A percentile compares a stretch with the other conserved stretches of the same genome.
These are phyloP conservation scores for Uromys caudimaculatus DNA, from an alignment of 2,797 vertebrate species.

Conservation along the genomic window DNA sequence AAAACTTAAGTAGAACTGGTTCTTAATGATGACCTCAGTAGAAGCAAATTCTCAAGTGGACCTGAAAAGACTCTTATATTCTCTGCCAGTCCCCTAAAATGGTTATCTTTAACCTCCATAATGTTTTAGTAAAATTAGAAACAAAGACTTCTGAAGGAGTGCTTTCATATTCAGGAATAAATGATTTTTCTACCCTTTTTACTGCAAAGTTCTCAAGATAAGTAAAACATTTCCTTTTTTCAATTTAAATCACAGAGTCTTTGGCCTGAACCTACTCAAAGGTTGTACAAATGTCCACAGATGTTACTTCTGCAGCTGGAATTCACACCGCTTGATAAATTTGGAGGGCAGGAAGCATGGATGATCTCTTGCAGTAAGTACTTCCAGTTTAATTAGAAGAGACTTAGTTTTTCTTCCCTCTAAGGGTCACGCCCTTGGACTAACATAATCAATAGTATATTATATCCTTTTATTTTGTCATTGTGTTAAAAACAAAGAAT, in stretches of 20 bases:
- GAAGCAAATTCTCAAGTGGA: not conserved
- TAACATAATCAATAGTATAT: not conserved
- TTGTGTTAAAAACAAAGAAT: not conserved
- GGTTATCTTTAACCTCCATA: not conserved
- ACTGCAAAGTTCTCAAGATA: not conserved
- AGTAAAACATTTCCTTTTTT: not conserved
- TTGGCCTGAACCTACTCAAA: not conserved
- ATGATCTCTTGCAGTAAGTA: not conserved
- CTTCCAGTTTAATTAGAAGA: not conserved
- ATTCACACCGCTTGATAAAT: not conserved
- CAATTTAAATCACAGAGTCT: not conserved
- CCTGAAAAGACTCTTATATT: not conserved
- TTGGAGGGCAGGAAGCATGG: not conserved
- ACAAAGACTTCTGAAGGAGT: not conserved
- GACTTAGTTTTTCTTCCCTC: not conserved
- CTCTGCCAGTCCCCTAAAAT: not conserved
- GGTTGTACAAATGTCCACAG: not conserved
- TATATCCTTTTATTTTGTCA: not conserved
- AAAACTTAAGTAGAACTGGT: not conserved
- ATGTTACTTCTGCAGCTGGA: not conserved
- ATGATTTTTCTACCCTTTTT: not conserved
- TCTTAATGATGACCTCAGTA: not conserved
- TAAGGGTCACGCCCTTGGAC: not conserved
- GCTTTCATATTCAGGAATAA: not conserved
- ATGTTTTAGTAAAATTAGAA: not conserved